These are phyloP conservation scores for Anolis apletophallus DNA, from an alignment of 2,797 vertebrate genomes.

Conservation along the genomic window DNA sequence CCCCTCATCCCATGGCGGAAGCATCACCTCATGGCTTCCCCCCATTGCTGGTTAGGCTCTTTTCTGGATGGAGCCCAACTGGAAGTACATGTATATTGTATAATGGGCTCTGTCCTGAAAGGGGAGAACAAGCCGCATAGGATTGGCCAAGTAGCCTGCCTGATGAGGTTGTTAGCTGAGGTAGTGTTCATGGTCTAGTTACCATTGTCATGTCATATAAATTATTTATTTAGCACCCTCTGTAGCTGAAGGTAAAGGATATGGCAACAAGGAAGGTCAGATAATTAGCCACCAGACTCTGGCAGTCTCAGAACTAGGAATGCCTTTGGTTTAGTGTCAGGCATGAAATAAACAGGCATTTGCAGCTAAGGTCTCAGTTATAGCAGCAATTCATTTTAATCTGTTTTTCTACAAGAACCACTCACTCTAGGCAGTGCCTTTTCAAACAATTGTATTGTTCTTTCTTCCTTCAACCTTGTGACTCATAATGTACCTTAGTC, in stretches of 20 bases:
- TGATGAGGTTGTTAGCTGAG: background rate
- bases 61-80: too few relatives aligned
- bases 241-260: background rate
- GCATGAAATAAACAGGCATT: conserved; percentile 7
- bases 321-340: conserved; percentile 2
- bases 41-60: too few relatives aligned
- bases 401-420: conserved; percentile 45
- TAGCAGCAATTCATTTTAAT: conserved; percentile 14
- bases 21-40: too few relatives aligned
- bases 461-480: conserved; percentile 66
- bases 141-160: too few relatives aligned
- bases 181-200: background rate
- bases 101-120: too few relatives aligned
- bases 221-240: background rate
- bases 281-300: background rate
- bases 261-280: background rate
- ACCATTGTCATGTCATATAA: background rate
- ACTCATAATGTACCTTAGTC: conserved; percentile 63
- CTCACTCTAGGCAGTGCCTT: conserved; percentile 51
- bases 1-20: too few relatives aligned
- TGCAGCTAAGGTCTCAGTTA: conserved; percentile 27
- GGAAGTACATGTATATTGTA: too few relatives aligned
- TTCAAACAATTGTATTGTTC: conserved; percentile 56
- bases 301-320: conserved; percentile 22
- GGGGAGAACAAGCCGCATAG: too few relatives aligned